phyloP scores from a whole-genome alignment of 2,113 vertebrate species.

The Balaeniceps rex region DNA sequence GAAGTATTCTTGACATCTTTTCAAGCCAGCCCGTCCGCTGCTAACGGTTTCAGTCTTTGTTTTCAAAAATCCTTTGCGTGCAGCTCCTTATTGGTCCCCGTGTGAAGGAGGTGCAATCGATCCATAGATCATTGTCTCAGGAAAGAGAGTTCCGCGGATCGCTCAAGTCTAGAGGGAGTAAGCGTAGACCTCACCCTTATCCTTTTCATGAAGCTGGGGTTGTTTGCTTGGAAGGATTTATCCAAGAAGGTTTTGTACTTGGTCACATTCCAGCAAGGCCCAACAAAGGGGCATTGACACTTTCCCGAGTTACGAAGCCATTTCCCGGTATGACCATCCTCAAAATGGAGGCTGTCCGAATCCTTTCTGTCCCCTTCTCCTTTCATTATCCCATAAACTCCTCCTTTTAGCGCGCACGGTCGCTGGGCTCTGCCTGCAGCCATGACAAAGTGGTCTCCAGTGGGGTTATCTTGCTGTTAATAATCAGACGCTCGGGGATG shows the following conservation, averaged over 20 bases:
- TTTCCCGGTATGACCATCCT: background rate
- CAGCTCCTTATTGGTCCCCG: background rate
- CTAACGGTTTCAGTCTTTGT: background rate
- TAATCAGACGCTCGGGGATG: background rate
- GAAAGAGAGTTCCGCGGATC: background rate
- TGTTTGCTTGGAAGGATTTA: background rate
- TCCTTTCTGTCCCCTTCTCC: background rate
- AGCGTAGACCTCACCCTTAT: background rate
- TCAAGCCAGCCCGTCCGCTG: background rate
- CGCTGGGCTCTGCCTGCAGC: background rate
- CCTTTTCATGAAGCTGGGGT: background rate
- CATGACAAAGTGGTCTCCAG: background rate
- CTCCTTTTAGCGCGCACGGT: rapidly evolving
- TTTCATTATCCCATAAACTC: background rate
- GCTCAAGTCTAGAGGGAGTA: background rate
- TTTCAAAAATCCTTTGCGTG: background rate
- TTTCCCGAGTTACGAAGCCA: rapidly evolving
- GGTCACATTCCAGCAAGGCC: background rate
- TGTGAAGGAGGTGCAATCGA: background rate
- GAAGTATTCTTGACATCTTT: background rate
- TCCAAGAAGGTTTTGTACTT: background rate
- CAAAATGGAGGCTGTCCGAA: background rate
- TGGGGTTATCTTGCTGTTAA: background rate
- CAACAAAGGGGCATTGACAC: background rate
- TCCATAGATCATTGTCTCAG: background rate